These are phyloP conservation scores for Oreocharis arfaki DNA, from an alignment of 2,113 vertebrate species.

Conservation along the genomic window DNA sequence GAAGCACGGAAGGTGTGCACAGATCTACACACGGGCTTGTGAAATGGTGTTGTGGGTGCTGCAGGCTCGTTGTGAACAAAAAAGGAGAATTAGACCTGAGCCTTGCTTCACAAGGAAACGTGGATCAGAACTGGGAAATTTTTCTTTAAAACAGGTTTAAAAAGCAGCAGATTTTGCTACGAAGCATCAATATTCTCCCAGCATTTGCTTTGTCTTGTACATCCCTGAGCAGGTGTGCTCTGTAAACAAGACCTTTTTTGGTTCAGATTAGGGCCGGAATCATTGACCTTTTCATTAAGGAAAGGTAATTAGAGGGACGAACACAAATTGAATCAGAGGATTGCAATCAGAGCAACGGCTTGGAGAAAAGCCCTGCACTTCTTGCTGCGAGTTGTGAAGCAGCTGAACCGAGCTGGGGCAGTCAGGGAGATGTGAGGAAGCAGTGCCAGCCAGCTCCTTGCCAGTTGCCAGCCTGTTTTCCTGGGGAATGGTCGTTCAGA, in stretches of 20 bases:
- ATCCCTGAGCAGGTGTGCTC: background rate
- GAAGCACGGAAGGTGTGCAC: accelerated
- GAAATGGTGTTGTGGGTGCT: background rate
- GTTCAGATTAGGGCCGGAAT: background rate
- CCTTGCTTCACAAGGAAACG: background rate
- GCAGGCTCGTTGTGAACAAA: background rate
- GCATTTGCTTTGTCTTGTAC: background rate
- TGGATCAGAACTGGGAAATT: background rate
- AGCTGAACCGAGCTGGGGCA: background rate
- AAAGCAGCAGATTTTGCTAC: background rate
- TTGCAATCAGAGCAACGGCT: background rate
- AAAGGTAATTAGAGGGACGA: background rate
- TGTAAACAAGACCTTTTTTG: background rate
- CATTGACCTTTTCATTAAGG: background rate
- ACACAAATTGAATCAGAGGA: background rate
- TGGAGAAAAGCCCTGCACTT: background rate
- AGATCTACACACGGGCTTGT: background rate
- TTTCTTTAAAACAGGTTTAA: background rate
- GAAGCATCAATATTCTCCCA: background rate
- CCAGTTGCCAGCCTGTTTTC: background rate
- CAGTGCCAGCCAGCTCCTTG: background rate
- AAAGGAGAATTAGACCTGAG: background rate
- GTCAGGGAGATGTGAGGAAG: background rate
- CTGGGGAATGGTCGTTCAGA: background rate
- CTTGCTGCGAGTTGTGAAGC: background rate